Evolutionary conservation across 2,888 invertebrate species (phyloP), one percentile per base, ranked within the genome.

Genomic region (Microdon myrmicae): DNA sequence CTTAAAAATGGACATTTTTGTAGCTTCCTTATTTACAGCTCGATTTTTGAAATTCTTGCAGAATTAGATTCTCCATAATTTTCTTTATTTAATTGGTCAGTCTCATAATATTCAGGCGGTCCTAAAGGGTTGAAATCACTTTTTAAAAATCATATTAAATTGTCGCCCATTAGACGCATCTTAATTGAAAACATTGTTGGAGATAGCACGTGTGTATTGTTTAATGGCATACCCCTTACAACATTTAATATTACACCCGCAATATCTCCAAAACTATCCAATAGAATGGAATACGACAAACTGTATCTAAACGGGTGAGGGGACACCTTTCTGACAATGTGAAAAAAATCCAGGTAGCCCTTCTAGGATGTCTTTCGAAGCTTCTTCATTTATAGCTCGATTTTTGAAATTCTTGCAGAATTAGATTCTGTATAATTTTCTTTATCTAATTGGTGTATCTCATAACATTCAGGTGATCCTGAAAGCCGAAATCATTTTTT

Each of bases 111-210:
- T 70, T 23, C 2, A 19, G 26, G 4, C 0, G 4, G n/a, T 3
- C 26, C 44, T 59, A 70, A 51, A 66, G 66, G 51, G 10, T 16
- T 22, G 17, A 76, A 76, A 74, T 67, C 61, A 73, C 68, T 74
- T 76, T 73, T 69, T 56, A 56, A 76, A 76, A 71, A 72, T 67
- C 70, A 72, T 68, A 74, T 74, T 74, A 76, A 76, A 75, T 76
- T 69, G 60, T 43, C 22, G 6, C 6, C 10, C 9, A 22, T 7
- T 28, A 25, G 22, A 47, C 22, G 25, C 43, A 31, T 20, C 2
- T 48, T 20, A 8, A 37, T n/a, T 38, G 29, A 16, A 26, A 26
- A 19, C 9, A 20, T n/a, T n/a, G n/a, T n/a, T n/a, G n/a, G n/a
- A n/a, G n/a, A n/a, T n/a, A n/a, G n/a, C n/a, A n/a, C n/a, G n/a